These are phyloP conservation scores for Kryptolebias ocellatus DNA, from an alignment of 2,797 vertebrate species.

Conservation along the genomic window DNA sequence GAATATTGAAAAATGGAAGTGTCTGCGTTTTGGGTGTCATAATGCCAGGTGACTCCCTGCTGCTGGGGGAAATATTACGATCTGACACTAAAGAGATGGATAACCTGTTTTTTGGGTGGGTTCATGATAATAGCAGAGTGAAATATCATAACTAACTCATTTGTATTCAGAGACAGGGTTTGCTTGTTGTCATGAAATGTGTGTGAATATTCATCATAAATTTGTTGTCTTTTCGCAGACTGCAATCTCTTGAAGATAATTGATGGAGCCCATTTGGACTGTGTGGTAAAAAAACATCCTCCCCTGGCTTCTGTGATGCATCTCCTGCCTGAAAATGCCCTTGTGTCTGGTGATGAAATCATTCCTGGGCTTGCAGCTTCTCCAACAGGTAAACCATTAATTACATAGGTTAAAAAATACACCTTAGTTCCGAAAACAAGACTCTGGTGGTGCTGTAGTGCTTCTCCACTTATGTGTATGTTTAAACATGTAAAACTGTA, in stretches of 20 bases:
- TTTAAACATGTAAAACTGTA: conserved; percentile 9
- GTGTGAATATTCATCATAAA: conserved; percentile 7
- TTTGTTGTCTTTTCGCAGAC: conserved; percentile 76
- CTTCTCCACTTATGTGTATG: background rate
- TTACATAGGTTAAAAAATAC: background rate
- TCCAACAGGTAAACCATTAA: conserved; percentile 66
- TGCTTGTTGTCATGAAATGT: conserved; percentile 31
- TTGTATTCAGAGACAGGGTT: conserved; percentile 26
- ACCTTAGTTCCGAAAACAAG: background rate
- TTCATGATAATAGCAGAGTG: conserved; percentile 20
- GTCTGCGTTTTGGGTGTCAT: conserved; percentile 46
- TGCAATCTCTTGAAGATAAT: conserved; percentile 78
- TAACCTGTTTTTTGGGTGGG: conserved; percentile 32
- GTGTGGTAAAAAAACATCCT: conserved; percentile 80
- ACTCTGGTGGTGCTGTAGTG: background rate
- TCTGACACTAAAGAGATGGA: conserved; percentile 34
- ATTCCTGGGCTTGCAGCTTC: conserved; percentile 84
- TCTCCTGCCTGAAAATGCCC: conserved; percentile 89
- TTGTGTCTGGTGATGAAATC: conserved; percentile 83
- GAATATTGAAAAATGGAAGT: conserved; percentile 71
- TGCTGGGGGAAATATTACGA: conserved; percentile 46
- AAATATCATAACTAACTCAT: conserved; percentile 25
- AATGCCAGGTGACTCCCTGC: conserved; percentile 45
- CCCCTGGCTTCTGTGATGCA: conserved; percentile 78
- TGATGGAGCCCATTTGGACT: conserved; percentile 85